Base-by-base conservation (phyloP, 2,888 invertebrate genomes). In the Troides oblongomaculatus region DNA sequence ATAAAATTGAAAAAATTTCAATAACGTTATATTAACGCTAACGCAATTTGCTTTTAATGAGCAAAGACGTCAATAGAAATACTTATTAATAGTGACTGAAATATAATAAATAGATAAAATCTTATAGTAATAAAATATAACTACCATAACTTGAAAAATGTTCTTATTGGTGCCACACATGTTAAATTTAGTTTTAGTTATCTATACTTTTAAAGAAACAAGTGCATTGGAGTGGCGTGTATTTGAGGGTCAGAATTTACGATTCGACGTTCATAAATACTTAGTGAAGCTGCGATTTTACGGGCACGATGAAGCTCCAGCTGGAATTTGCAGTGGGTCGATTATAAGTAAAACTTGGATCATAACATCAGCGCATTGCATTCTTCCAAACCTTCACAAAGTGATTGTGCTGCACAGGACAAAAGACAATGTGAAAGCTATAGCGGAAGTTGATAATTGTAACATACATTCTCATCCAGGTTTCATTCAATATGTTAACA, bases 281-380 rank as follows among this genome's bases (percentile, higher is more conserved):
- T 64, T 69, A 69, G 69, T 69, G 0, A 61, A 64, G 43, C 30
- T 69, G 12, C 18, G 61, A 8, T 39, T 60, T 6, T 21, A 36
- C 17, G 23, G 30, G 12, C 25, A 46, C 23, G 17, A 62, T 8
- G 25, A 18, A 8, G 3, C 17, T 14, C 17, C 14, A 57, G 36
- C 53, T 58, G 53, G 25, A 1, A 7, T 18, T 2, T 69, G 64
- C 61, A 69, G 64, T 62, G 64, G 69, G 1, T 69, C 69, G 14
- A 64, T 69, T 30, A 62, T 69, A 12, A 69, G 69, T 18, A 25
- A 8, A 5, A 25, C 25, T n/a, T 69, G 69, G 69, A 64, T 69
- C 39, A 56, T 69, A 56, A 63, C 69, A n/a, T 64, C 69, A 43
- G 64, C 69, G 21, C 69, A 69, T 61, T 69, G 69, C 30, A 43